A percentile compares a stretch with the other conserved stretches of the same genome.
phyloP scores from a whole-genome alignment of 2,797 vertebrate genomes.

The Antennarius maculatus region DNA sequence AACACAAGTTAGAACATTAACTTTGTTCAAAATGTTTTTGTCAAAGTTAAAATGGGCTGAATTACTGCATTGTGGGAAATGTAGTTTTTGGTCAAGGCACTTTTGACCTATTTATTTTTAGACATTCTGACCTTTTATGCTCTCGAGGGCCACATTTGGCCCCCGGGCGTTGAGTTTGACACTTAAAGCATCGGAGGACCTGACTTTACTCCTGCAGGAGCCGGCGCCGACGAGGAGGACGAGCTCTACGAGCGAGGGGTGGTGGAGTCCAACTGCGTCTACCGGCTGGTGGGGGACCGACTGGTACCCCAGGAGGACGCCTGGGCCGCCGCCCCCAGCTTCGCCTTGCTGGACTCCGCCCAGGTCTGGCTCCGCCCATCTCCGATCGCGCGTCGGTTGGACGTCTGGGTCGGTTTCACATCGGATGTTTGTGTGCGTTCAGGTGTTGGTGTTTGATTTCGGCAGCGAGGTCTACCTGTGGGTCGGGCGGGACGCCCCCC shows the following conservation, averaged over 20 bases:
- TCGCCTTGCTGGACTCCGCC: constrained; percentile 72
- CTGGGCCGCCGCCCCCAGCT: constrained; percentile 79
- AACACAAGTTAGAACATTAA: too few relatives aligned
- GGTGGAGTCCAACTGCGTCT: constrained; percentile 86
- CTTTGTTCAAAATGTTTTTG: too few relatives aligned
- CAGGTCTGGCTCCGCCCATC: constrained; percentile 64
- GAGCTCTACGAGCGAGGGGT: constrained; percentile 79
- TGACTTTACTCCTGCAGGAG: constrained; percentile 61
- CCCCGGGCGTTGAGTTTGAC: too few relatives aligned
- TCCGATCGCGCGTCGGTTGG: background rate
- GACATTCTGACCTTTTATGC: too few relatives aligned
- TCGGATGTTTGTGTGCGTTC: constrained; percentile 17
- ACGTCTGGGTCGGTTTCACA: background rate
- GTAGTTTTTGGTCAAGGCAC: too few relatives aligned
- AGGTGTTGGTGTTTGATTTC: constrained; percentile 86
- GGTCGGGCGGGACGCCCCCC: constrained; percentile 78
- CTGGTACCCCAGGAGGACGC: constrained; percentile 81
- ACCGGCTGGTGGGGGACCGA: constrained; percentile 79
- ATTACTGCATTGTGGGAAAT: too few relatives aligned
- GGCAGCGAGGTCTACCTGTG: constrained; percentile 87
- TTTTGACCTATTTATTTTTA: too few relatives aligned
- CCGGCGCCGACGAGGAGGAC: constrained; percentile 77
- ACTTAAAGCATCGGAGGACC: too few relatives aligned
- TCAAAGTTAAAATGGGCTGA: too few relatives aligned
- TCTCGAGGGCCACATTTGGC: too few relatives aligned